phyloP scores from a whole-genome alignment of 2,113 vertebrate species.

The Clarias gariepinus region DNA sequence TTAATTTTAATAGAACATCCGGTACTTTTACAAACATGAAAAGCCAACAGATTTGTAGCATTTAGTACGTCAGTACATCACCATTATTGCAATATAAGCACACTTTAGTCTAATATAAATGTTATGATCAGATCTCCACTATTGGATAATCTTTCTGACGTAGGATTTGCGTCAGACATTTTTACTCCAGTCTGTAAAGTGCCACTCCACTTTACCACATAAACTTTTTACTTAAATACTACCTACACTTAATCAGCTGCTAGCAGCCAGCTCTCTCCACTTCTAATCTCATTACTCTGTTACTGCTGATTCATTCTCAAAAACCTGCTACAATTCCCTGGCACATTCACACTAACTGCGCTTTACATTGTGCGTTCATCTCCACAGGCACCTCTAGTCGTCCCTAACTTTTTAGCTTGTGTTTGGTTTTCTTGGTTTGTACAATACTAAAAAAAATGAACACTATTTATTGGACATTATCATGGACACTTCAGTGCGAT shows the following conservation, averaged over 20 bases:
- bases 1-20: too few relatives aligned
- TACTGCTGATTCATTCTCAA: conserved; percentile 3
- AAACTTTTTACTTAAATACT: not conserved
- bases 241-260: conserved; percentile 5
- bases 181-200: not conserved
- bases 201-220: not conserved
- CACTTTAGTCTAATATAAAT: not conserved
- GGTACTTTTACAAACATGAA: not conserved
- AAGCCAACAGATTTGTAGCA: not conserved
- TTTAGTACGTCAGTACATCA: not conserved
- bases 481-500: not conserved
- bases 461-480: not conserved
- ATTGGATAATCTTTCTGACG: too few relatives aligned
- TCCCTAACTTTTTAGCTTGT: not conserved
- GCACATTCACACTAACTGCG: not conserved
- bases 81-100: not conserved
- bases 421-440: not conserved
- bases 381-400: not conserved
- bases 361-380: not conserved
- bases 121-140: not conserved
- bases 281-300: not conserved
- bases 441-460: not conserved
- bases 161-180: not conserved
- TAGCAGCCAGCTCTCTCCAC: not conserved
- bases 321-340: conserved; percentile 2